These are phyloP conservation scores for Cephalopterus ornatus DNA, from an alignment of 2,113 vertebrate species.

Conservation along the genomic window DNA sequence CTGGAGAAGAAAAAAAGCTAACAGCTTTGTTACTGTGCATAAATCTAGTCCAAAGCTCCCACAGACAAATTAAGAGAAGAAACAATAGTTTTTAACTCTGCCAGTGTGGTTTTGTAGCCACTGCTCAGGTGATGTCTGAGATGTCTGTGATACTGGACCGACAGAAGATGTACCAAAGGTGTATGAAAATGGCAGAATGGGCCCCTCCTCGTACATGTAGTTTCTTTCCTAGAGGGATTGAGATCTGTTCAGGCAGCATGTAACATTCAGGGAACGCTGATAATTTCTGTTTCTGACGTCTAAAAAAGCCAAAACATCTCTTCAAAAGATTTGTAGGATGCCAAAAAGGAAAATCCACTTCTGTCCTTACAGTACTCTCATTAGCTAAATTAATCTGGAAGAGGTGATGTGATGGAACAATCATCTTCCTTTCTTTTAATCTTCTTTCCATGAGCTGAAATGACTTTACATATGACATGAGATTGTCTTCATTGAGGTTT, in stretches of 20 bases:
- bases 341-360: not conserved
- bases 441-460: not conserved
- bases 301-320: not conserved
- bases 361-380: not conserved
- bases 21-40: not conserved
- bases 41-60: not conserved
- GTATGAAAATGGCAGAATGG: not conserved
- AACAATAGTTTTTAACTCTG: not conserved
- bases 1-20: not conserved
- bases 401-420: not conserved
- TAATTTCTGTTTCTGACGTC: not conserved
- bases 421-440: not conserved
- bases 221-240: not conserved
- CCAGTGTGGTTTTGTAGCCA: not conserved
- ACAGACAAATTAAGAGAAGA: not conserved
- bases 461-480: not conserved
- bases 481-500: not conserved
- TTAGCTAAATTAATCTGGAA: not conserved
- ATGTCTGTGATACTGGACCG: not conserved
- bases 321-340: not conserved
- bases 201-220: not conserved
- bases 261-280: not conserved
- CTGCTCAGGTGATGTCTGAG: not conserved
- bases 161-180: not conserved
- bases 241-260: not conserved